A percentile compares a stretch with the other conserved stretches of the same genome.
These are phyloP conservation scores for Pipistrellus pygmaeus DNA, from an alignment of 2,797 vertebrate species.

Conservation along the genomic window DNA sequence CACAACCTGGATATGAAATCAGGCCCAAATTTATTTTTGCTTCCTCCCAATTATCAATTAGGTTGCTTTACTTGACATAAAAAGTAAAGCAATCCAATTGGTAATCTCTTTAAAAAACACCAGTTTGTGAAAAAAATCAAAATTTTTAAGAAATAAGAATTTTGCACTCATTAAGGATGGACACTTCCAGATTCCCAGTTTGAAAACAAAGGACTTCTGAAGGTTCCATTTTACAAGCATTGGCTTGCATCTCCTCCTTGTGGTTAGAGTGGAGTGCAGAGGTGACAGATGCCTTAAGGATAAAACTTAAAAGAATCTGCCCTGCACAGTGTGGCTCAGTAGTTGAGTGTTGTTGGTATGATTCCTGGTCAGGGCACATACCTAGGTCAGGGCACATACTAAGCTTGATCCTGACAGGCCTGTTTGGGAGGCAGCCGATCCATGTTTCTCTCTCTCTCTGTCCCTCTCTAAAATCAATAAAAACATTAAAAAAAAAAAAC, in stretches of 20 bases:
- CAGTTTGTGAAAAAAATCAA: not conserved
- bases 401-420: no score
- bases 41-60: not conserved
- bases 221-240: not conserved
- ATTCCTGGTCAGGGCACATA: no score
- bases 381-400: no score
- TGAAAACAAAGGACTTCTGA: not conserved
- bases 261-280: not conserved
- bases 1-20: not conserved
- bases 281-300: not conserved
- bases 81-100: not conserved
- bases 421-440: no score
- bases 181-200: no score
- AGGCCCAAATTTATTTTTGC: not conserved
- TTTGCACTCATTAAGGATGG: no score
- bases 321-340: no score
- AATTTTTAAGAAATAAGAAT: not conserved
- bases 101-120: not conserved
- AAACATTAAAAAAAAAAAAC: no score
- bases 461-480: no score
- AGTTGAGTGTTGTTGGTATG: no score
- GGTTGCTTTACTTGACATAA: no score
- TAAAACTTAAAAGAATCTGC: not conserved
- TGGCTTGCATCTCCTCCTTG: not conserved
- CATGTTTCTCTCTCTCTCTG: no score